phyloP scores from a whole-genome alignment of 2,888 invertebrate genomes.

The Calameuta idolon region DNA sequence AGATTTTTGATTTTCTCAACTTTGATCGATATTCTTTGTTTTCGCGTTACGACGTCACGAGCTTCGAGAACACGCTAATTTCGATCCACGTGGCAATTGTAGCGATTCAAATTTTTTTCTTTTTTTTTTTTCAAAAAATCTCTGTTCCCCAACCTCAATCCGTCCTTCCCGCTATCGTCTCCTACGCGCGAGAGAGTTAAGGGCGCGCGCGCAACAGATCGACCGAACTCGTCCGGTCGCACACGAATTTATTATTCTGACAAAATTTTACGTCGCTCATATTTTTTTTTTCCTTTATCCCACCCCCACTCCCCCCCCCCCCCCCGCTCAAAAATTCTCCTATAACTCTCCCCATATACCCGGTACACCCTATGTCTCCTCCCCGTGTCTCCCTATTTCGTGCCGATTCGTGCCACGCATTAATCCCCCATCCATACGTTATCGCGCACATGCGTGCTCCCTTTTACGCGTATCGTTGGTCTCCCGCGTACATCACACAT shows the following conservation, averaged over 20 bases:
- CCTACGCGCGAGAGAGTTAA: neutral
- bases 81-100: neutral
- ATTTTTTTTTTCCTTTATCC: neutral
- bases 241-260: neutral
- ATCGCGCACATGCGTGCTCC: neutral
- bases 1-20: conserved; percentile 19
- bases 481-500: neutral
- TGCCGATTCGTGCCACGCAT: neutral
- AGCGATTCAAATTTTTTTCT: neutral
- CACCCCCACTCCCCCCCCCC: neutral
- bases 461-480: neutral
- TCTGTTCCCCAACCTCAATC: neutral
- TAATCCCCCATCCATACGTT: neutral
- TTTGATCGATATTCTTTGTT: conserved; percentile 17
- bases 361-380: neutral
- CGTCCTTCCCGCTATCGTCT: neutral
- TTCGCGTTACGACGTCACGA: neutral
- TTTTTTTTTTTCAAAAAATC: neutral
- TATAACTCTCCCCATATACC: neutral
- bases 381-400: neutral
- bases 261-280: neutral
- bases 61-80: neutral
- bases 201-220: neutral
- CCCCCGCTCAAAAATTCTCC: neutral
- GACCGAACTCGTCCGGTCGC: neutral